These are phyloP conservation scores for Aricia artaxerxes DNA, from an alignment of 2,888 invertebrate genomes.

Conservation along the genomic window DNA sequence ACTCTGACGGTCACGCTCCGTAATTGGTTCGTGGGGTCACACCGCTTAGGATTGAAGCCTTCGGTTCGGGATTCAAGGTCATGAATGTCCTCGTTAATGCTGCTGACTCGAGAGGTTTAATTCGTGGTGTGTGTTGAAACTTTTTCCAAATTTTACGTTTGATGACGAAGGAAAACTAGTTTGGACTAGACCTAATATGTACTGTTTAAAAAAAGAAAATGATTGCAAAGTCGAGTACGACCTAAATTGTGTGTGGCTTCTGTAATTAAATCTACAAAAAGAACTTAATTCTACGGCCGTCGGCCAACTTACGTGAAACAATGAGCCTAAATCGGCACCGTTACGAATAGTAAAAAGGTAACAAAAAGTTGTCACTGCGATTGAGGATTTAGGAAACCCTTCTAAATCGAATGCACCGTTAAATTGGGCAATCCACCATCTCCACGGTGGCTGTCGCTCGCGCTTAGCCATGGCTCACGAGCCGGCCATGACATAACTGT, in stretches of 20 bases:
- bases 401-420: constrained; percentile 59
- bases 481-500: constrained; percentile 64
- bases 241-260: not conserved
- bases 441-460: constrained; percentile 61
- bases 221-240: not conserved
- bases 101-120: not conserved
- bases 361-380: constrained; percentile 23
- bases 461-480: constrained; percentile 41
- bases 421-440: constrained; percentile 72
- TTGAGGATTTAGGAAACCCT: constrained; percentile 37
- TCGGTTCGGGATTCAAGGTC: constrained; percentile 24
- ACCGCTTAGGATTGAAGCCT: constrained; percentile 5
- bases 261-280: constrained; percentile 6
- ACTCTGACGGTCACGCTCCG: constrained; percentile 50
- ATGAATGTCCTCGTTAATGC: not conserved
- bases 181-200: too few relatives aligned
- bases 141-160: too few relatives aligned
- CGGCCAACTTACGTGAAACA: constrained; percentile 10
- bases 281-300: not conserved
- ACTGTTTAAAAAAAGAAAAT: too few relatives aligned
- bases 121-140: not conserved
- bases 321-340: constrained; percentile 18
- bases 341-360: constrained; percentile 17
- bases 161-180: too few relatives aligned
- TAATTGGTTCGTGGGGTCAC: constrained; percentile 49